Evolutionary conservation across 2,113 vertebrate species (phyloP).

Genomic region (Piliocolobus tephrosceles): DNA sequence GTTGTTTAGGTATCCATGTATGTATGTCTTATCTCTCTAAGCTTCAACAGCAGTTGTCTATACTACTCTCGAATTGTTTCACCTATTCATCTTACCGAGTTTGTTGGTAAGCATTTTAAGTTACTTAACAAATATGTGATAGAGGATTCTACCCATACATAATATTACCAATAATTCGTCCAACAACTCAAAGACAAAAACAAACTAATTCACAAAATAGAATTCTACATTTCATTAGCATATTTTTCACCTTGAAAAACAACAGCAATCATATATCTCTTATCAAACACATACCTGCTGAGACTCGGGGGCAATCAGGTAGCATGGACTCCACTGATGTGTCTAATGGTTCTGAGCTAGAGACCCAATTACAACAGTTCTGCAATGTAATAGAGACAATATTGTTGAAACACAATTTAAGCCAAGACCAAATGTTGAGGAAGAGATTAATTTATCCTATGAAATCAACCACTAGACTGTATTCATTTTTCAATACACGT

Average conservation of each 20-base stretch:
- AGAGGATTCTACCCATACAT: neutral
- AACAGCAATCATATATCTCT: neutral
- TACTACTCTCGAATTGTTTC: neutral
- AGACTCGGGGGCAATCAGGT: constrained; percentile 95
- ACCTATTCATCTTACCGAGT: neutral
- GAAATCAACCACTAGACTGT: constrained; percentile 8
- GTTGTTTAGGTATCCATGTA: neutral
- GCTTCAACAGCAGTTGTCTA: neutral
- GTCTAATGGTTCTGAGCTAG: constrained; percentile 95
- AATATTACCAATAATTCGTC: constrained; percentile 38
- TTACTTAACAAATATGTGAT: neutral
- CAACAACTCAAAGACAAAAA: constrained; percentile 13
- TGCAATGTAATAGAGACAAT: constrained; percentile 79
- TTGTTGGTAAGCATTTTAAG: constrained; percentile 25
- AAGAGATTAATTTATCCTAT: constrained; percentile 24
- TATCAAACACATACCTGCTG: constrained; percentile 90
- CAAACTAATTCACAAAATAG: constrained; percentile 26
- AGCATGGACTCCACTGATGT: constrained; percentile 95
- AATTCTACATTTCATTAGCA: neutral
- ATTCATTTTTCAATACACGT: neutral
- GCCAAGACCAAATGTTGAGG: constrained; percentile 23
- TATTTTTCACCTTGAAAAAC: neutral
- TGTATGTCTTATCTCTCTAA: neutral
- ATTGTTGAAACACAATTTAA: constrained; percentile 54
- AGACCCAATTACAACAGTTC: constrained; percentile 98